Percentiles rank a stretch among this genome's conserved stretches.
These are phyloP conservation scores for Odontamblyopus rebecca DNA, from an alignment of 2,797 vertebrate genomes.

Conservation along the genomic window DNA sequence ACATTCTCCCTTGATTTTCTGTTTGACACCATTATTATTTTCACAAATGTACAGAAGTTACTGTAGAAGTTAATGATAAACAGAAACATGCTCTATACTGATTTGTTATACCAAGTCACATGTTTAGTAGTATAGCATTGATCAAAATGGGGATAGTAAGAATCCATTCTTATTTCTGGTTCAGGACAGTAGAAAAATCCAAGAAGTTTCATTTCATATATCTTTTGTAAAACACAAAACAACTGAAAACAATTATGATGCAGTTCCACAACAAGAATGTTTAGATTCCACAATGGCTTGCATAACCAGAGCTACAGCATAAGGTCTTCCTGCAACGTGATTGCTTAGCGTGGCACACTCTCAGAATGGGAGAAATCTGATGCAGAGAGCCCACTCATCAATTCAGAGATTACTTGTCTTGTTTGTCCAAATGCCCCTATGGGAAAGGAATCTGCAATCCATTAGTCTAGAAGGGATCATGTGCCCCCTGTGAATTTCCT, in stretches of 20 bases:
- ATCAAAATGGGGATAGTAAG: neutral
- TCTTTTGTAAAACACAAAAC: too few species aligned
- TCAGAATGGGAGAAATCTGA: slow-evolving; percentile 77
- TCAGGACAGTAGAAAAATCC: neutral
- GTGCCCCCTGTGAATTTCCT: slow-evolving; percentile 78
- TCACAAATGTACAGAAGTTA: neutral
- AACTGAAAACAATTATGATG: neutral
- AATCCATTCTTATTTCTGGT: neutral
- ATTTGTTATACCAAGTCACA: too few species aligned
- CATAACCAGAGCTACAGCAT: neutral
- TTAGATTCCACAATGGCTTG: neutral
- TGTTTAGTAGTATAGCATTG: neutral
- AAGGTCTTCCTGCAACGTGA: slow-evolving; percentile 67
- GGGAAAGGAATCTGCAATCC: slow-evolving; percentile 80
- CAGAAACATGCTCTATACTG: neutral
- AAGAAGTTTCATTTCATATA: neutral
- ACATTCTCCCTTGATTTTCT: slow-evolving; percentile 14
- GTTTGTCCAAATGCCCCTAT: slow-evolving; percentile 76
- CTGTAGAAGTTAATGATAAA: neutral
- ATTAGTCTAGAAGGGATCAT: slow-evolving; percentile 77
- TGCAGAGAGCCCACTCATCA: slow-evolving; percentile 74
- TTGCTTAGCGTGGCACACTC: slow-evolving; percentile 70
- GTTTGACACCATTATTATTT: neutral
- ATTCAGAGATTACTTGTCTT: slow-evolving; percentile 79
- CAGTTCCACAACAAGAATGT: neutral